These are phyloP conservation scores for Thecophora atra DNA, from an alignment of 2,888 invertebrate species.

Conservation along the genomic window DNA sequence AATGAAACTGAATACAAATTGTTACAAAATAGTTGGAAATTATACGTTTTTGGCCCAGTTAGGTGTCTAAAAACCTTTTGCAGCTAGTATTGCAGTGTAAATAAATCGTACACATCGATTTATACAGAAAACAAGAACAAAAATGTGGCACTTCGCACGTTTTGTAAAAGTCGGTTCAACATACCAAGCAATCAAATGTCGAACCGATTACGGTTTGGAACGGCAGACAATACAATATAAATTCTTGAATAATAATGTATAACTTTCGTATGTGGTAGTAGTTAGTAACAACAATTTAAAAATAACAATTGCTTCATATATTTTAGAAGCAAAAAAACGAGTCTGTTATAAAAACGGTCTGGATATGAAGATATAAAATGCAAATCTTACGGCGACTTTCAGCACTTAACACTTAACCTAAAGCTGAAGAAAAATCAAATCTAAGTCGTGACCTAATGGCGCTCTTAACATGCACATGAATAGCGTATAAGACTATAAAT, in stretches of 20 bases:
- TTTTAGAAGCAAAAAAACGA: neutral
- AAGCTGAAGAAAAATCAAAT: neutral
- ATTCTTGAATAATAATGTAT: neutral
- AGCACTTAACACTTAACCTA: neutral
- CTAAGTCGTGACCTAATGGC: neutral
- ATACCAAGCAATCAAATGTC: neutral
- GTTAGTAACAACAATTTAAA: neutral
- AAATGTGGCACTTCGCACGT: neutral
- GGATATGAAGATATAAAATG: neutral
- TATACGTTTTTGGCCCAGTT: too few relatives aligned
- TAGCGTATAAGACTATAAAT: too few relatives aligned
- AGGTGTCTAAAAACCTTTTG: too few relatives aligned
- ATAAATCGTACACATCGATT: too few relatives aligned
- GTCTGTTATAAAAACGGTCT: neutral
- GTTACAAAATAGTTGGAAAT: too few relatives aligned
- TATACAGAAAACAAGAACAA: too few relatives aligned
- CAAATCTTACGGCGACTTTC: neutral
- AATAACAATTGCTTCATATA: too few relatives aligned
- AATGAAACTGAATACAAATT: too few relatives aligned
- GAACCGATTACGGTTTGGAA: neutral
- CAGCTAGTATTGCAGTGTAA: too few relatives aligned
- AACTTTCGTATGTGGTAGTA: neutral
- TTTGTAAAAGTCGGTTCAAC: too few relatives aligned
- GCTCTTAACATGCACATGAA: neutral
- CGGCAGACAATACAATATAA: neutral